Evolutionary conservation across 2,888 invertebrate species (phyloP).

Genomic region (Portevinia maculata): DNA sequence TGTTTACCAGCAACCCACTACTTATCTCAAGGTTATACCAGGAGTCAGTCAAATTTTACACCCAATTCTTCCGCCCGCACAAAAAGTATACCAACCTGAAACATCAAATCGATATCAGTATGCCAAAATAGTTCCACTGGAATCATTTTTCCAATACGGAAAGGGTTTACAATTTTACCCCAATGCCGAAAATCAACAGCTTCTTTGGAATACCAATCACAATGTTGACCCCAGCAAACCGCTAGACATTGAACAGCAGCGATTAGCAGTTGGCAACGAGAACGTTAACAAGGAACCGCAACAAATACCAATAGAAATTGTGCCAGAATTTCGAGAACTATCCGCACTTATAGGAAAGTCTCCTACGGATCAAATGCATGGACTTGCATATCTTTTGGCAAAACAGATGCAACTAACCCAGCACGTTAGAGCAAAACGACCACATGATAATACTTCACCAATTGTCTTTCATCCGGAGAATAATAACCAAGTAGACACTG

Average conservation of each 20-base stretch:
- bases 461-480: constrained; percentile 79
- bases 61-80: neutral
- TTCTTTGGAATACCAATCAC: neutral
- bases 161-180: constrained; percentile 11
- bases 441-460: constrained; percentile 80
- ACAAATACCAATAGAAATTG: constrained; percentile 76
- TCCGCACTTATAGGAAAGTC: constrained; percentile 83
- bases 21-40: constrained; percentile 17
- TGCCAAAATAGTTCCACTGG: constrained; percentile 4
- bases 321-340: constrained; percentile 81
- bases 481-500: constrained; percentile 54
- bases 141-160: constrained; percentile 26
- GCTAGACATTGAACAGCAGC: constrained; percentile 68
- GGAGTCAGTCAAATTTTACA: neutral
- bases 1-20: constrained; percentile 24
- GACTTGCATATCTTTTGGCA: constrained; percentile 83
- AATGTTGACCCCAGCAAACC: constrained; percentile 41
- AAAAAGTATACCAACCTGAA: constrained; percentile 4
- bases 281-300: constrained; percentile 75
- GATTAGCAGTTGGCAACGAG: neutral
- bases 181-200: neutral
- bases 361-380: constrained; percentile 84
- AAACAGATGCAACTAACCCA: constrained; percentile 80
- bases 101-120: constrained; percentile 5
- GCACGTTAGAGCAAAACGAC: constrained; percentile 76